These are phyloP conservation scores for Lasiurus borealis DNA, from an alignment of 2,113 vertebrate genomes.

Conservation along the genomic window DNA sequence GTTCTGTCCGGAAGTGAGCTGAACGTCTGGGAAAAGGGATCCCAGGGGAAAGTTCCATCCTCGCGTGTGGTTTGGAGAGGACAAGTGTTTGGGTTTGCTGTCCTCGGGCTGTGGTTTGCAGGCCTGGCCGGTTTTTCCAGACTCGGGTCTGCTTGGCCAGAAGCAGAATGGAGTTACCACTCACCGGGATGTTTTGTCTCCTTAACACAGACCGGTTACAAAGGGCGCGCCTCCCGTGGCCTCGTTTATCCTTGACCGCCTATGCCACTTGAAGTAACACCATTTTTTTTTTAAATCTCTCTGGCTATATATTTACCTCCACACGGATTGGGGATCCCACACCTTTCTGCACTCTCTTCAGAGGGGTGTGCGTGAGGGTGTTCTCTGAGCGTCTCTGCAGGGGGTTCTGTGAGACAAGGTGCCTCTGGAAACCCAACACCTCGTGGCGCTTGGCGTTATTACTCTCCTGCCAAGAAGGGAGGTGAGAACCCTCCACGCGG, in stretches of 20 bases:
- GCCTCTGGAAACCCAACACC: conserved; percentile 60
- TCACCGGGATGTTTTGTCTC: conserved; percentile 63
- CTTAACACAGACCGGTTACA: conserved; percentile 68
- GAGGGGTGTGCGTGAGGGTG: not conserved
- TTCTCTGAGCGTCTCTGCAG: conserved; percentile 29
- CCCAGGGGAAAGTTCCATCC: conserved; percentile 81
- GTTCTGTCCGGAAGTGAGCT: conserved; percentile 62
- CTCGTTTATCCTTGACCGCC: not conserved
- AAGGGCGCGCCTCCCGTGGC: not conserved
- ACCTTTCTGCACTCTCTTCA: not conserved
- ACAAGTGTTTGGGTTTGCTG: conserved; percentile 73
- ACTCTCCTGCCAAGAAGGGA: conserved; percentile 65
- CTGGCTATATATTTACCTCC: not conserved
- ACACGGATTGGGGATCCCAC: not conserved
- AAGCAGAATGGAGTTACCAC: conserved; percentile 71
- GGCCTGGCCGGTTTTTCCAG: conserved; percentile 74
- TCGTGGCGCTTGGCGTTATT: conserved; percentile 68
- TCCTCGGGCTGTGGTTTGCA: conserved; percentile 78
- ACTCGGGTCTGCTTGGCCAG: conserved; percentile 68
- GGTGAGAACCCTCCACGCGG: conserved; percentile 60
- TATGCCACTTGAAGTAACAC: not conserved
- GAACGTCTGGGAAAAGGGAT: conserved; percentile 60
- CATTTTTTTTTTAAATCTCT: not conserved
- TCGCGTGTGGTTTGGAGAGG: conserved; percentile 73
- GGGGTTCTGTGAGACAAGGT: conserved; percentile 51